Evolutionary conservation across 2,888 invertebrate genomes (phyloP).

Genomic region (Netelia inedita): DNA sequence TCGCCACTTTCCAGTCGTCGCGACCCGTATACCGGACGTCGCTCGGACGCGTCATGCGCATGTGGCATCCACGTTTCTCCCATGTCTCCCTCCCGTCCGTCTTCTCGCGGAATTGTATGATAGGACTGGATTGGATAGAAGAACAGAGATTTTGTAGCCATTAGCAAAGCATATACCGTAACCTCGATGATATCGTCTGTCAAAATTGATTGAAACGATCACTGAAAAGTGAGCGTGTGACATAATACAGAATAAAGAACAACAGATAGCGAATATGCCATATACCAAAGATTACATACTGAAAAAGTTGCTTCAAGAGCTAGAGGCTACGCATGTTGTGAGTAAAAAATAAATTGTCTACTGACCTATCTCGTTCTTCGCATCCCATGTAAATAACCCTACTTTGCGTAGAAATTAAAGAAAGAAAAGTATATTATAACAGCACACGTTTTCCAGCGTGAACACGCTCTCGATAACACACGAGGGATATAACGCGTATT

Average conservation of each 20-base stretch:
- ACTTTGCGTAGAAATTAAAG: background rate
- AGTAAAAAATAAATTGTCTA: slow-evolving; percentile 83
- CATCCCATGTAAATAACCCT: background rate
- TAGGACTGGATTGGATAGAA: too few relatives aligned
- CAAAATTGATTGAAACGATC: background rate
- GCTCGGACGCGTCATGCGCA: background rate
- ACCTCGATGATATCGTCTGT: background rate
- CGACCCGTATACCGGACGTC: background rate
- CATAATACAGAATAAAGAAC: background rate
- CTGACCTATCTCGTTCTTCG: background rate
- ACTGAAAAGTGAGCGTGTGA: slow-evolving; percentile 19
- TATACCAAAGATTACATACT: slow-evolving; percentile 89
- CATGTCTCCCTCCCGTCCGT: too few relatives aligned
- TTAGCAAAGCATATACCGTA: background rate
- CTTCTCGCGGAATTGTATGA: too few relatives aligned
- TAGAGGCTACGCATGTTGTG: slow-evolving; percentile 90
- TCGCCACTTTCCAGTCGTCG: slow-evolving; percentile 13
- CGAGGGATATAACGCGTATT: slow-evolving; percentile 51
- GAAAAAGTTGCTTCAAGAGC: slow-evolving; percentile 89
- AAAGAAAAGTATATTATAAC: slow-evolving; percentile 45
- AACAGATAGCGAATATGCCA: slow-evolving; percentile 86
- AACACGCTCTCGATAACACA: slow-evolving; percentile 42
- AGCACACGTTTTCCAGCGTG: slow-evolving; percentile 64
- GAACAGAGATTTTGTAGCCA: background rate
- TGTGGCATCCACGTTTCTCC: background rate